Evolutionary conservation across 2,888 invertebrate species (phyloP), one percentile per base, ranked within the genome.

Genomic region (Girardia tigrina): DNA sequence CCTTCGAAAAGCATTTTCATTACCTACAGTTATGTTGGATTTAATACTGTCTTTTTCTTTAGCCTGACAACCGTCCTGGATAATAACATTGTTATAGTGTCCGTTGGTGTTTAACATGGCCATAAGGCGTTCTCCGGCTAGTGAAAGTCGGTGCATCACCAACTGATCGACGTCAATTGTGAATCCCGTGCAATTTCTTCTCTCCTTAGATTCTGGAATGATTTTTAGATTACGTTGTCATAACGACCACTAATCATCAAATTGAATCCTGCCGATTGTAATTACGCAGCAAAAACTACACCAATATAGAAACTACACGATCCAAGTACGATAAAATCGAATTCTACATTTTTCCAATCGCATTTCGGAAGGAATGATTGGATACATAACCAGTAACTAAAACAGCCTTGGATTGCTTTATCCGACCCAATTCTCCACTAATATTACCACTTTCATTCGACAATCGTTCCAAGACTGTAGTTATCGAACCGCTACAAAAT

Each of bases 141-240:
- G 23, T n/a, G n/a, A 8, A 12, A 56, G n/a, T 8, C 4, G 4
- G 23, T 56, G 23, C 56, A 56, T 56, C 4, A 56, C 56, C 79
- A 99, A 89, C 20, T 99, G 88, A 84, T 99, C 99, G 16, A 99
- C 91, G 0, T 98, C 99, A 77, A 99, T 89, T 73, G 94, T 94
- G 27, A 99, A 90, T 0, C 99, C 98, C 6, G 98, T 95, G 84
- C 99, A 99, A 0, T 98, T 95, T 0, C 91, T 82, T 88, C 81
- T 80, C 77, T 76, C 89, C 23, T 56, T 56, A 84, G 89, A 42
- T 20, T 92, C 93, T 0, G 90, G 86, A 83, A 94, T 94, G 82
- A 99, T 97, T 94, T 95, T 94, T 14, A 94, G 0, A 99, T 98
- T 36, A 99, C 88, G 80, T 92, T 91, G 83, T 99, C 98, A 83